phyloP scores from a whole-genome alignment of 1,140 invertebrate genomes.

The Pseudobourletiella spinata region DNA sequence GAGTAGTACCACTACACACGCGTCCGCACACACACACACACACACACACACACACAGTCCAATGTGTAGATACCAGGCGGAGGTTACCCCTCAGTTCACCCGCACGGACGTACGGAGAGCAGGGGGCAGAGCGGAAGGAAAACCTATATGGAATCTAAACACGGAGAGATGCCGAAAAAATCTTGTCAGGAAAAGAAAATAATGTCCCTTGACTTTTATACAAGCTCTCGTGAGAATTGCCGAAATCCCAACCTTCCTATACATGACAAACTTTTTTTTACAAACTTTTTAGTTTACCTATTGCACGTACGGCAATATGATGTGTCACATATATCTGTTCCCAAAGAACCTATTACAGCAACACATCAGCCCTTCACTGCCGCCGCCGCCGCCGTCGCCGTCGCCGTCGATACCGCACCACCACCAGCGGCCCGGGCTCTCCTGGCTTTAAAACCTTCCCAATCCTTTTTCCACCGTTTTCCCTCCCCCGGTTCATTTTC shows the following conservation, averaged over 20 bases:
- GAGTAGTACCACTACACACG: neutral
- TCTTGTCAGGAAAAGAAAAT: conserved; percentile 29
- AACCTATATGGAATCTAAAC: neutral
- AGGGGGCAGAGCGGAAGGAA: neutral
- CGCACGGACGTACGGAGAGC: neutral
- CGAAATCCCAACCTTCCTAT: conserved; percentile 17
- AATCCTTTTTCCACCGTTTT: too few relatives aligned
- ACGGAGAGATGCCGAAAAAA: conserved; percentile 2
- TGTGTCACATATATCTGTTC: conserved; percentile 28
- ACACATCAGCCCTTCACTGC: too few relatives aligned
- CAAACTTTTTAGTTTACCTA: conserved; percentile 27
- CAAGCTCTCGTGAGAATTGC: conserved; percentile 27
- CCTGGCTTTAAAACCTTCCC: too few relatives aligned
- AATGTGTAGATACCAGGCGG: too few relatives aligned
- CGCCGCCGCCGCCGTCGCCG: neutral
- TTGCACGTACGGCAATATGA: conserved; percentile 18
- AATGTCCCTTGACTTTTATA: conserved; percentile 32
- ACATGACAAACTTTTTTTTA: conserved; percentile 18
- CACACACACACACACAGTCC: conserved; percentile 4
- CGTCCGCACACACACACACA: too few relatives aligned
- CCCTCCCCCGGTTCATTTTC: too few relatives aligned
- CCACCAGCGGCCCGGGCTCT: too few relatives aligned
- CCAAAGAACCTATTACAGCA: conserved; percentile 10
- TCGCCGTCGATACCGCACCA: too few relatives aligned
- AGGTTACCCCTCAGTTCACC: too few relatives aligned